Base-by-base conservation (phyloP, 2,113 vertebrate genomes). In the Myanophis thanlyinensis region DNA sequence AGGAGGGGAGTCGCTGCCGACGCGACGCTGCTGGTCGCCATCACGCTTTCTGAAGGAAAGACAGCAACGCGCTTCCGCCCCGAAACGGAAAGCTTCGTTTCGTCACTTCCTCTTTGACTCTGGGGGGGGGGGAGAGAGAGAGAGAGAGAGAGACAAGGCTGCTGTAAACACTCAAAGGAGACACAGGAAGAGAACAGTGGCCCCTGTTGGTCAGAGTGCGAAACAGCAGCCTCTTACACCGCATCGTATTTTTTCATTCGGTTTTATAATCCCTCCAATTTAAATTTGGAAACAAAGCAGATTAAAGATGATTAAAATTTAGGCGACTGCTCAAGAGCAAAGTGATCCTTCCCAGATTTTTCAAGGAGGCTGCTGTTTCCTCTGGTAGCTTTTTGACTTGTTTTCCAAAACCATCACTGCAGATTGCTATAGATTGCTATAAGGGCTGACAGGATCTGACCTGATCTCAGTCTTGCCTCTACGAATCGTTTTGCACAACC, bases 51-150 rank as follows among this genome's bases (percentile, higher is more conserved):
- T 1, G 20, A 22, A 1, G 18, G 35, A 87, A 27, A 11, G 90
- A 27, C 35, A 4, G 22, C 62, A 67, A 56, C 11, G 8, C 90
- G 48, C 1, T 11, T 11, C 48, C 84, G 15, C 15, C 30, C 0
- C 5, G 30, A 18, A 15, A 3, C 48, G 25, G 40, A 49, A 25
- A 8, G 0, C 0, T 1, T 12, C 0, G 1, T 20, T 7, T 1
- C 51, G 40, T 59, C 49, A 92, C 27, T 85, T 92, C 87, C 67
- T 22, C 1, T 40, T 80, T 7, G 73, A 27, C 4, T 85, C 3
- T 1, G 1, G 23, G 5, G 40, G 89, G 5, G 2, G n/a, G 1
- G n/a, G n/a, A n/a, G n/a, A n/a, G n/a, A n/a, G n/a, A n/a, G n/a
- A n/a, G n/a, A n/a, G n/a, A n/a, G n/a, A n/a, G n/a, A n/a, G n/a